A percentile compares a stretch with the other conserved stretches of the same genome.
phyloP scores from a whole-genome alignment of 2,888 invertebrate genomes.

The Stomorhina lunata region DNA sequence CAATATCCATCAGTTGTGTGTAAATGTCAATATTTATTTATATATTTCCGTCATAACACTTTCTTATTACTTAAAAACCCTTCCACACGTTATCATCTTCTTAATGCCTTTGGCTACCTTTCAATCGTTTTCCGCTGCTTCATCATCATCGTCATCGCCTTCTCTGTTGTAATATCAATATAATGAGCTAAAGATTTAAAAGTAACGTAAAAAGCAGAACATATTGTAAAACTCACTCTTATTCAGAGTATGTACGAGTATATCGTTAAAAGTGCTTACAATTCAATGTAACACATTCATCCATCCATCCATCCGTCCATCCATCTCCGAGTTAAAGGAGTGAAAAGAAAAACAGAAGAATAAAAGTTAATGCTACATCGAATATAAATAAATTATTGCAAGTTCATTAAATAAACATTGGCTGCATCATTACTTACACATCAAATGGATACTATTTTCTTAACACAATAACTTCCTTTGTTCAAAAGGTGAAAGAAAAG shows the following conservation, averaged over 20 bases:
- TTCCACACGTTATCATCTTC: conserved; percentile 17
- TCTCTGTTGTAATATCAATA: conserved; percentile 10
- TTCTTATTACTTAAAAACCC: conserved; percentile 23
- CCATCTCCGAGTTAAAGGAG: neutral
- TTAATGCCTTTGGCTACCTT: conserved; percentile 4
- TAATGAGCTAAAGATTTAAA: conserved; percentile 12
- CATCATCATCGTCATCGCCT: neutral
- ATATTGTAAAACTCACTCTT: conserved; percentile 1
- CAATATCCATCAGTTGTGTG: neutral
- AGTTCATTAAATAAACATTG: conserved; percentile 67
- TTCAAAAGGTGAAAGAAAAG: too few species aligned
- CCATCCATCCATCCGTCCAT: too few species aligned
- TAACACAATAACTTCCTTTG: neutral
- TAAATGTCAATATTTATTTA: conserved; percentile 36
- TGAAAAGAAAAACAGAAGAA: neutral
- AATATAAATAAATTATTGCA: conserved; percentile 65
- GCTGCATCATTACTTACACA: conserved; percentile 62
- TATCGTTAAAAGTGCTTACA: conserved; percentile 19
- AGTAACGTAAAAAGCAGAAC: neutral
- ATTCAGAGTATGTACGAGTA: neutral
- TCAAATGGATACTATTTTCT: conserved; percentile 12
- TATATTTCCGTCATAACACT: conserved; percentile 53
- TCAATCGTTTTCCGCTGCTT: neutral
- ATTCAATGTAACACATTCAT: conserved; percentile 11
- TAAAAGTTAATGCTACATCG: conserved; percentile 14